Evolutionary conservation across 2,113 vertebrate genomes (phyloP).

Genomic region (Pelodiscus sinensis): DNA sequence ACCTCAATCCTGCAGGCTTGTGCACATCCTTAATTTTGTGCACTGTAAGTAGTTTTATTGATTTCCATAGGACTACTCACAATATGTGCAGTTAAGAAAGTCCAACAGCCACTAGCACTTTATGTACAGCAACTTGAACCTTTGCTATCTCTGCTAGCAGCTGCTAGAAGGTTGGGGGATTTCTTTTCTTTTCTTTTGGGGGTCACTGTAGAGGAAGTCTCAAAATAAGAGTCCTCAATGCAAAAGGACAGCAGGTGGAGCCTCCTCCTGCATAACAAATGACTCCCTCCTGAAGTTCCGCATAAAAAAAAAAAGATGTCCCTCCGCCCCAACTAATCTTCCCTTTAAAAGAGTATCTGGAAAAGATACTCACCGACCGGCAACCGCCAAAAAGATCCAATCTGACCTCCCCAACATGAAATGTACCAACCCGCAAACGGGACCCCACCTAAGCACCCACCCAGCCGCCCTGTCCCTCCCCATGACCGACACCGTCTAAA

Average conservation of each 20-base stretch:
- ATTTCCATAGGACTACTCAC: background rate
- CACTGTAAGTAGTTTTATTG: rapidly evolving
- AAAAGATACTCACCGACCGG: background rate
- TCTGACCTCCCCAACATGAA: background rate
- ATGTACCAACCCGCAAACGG: background rate
- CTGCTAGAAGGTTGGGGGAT: background rate
- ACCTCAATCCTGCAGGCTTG: background rate
- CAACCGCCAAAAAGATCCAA: background rate
- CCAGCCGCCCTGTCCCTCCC: background rate
- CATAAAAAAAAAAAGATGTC: too few species aligned
- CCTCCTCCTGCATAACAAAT: background rate
- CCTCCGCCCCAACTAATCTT: background rate
- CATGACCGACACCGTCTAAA: too few species aligned
- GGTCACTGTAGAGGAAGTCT: rapidly evolving
- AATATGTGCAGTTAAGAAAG: rapidly evolving
- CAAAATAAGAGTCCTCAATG: background rate
- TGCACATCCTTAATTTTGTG: background rate
- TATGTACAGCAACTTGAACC: background rate
- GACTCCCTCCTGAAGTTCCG: background rate
- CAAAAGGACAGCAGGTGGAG: background rate
- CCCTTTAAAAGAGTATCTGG: background rate
- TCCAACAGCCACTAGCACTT: background rate
- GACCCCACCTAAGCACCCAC: background rate
- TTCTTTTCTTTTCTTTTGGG: too few species aligned
- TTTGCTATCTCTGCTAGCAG: background rate